Base-by-base conservation (phyloP, 1,140 invertebrate genomes). In the Polyergus mexicanus region DNA sequence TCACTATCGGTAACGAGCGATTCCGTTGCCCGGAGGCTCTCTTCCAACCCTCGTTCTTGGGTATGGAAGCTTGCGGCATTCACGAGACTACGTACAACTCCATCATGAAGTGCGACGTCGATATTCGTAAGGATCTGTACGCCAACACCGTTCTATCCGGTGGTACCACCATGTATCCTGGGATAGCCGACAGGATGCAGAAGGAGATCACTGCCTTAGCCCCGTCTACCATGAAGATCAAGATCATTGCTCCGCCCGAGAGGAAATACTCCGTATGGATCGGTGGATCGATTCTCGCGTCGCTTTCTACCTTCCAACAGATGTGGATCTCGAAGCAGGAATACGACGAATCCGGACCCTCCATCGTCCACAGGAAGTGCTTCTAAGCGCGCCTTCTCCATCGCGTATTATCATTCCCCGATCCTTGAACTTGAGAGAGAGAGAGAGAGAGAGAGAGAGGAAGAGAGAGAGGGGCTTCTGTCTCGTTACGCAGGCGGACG, bases 311-410 rank as follows among this genome's bases (percentile, higher is more conserved):
- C 95, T 98, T 98, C 97, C 98, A 98, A 94, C 97, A 98, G 95
- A 98, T 98, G 98, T 99, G 98, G 98, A 99, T 99, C 96, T 98
- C 97, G 93, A 99, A 99, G 95, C 98, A 98, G 95, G 98, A 99
- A 95, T 99, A 99, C 95, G 98, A 99, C 95, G 98, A 99, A 95
- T 98, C 98, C 92, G 98, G 98, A 90, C 98, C 98, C 89, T 97
- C 97, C 93, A 98, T 99, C 95, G 98, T 99, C 89, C 98, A 99
- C 97, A 97, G 98, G 96, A 99, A 99, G 96, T 99, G 98, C 96
- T 99, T 99, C 97, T 99, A 98, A 98, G 77, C 83, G 77, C 86
- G 84, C 35, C 68, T 60, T 84, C 76, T 41, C 69, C 54, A 88
- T 86, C 84, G 72, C 84, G 89, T 89, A 88, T 60, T 89, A 89